These are phyloP conservation scores for Cepaea nemoralis DNA, from an alignment of 1,140 invertebrate species.

Conservation along the genomic window DNA sequence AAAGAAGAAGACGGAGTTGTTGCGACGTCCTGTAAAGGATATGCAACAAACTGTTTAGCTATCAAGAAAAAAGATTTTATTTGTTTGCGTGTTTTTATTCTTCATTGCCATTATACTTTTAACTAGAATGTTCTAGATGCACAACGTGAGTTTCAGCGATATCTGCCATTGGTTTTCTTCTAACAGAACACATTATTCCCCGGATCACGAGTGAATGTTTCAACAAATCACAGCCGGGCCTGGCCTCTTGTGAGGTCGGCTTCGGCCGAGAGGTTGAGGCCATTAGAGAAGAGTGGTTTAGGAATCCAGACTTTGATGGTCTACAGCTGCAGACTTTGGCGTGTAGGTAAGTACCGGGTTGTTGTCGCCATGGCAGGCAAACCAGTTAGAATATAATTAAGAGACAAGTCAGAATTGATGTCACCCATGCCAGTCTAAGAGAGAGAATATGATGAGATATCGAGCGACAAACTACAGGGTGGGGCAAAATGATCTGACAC, in stretches of 20 bases:
- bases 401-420: too few species aligned
- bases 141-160: too few species aligned
- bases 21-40: too few species aligned
- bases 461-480: too few species aligned
- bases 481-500: too few species aligned
- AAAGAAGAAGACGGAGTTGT: too few species aligned
- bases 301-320: constrained; percentile 19
- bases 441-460: too few species aligned
- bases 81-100: not conserved
- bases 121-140: not conserved
- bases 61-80: not conserved
- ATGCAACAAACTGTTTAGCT: too few species aligned
- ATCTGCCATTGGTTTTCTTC: not conserved
- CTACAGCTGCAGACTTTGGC: constrained; percentile 26
- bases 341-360: constrained; percentile 14
- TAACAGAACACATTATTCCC: not conserved
- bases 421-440: too few species aligned
- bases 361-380: not conserved
- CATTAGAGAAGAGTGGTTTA: constrained; percentile 21
- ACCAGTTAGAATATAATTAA: too few species aligned
- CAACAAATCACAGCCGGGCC: constrained; percentile 11
- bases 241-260: constrained; percentile 16
- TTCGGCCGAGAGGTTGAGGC: constrained; percentile 12
- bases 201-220: constrained; percentile 15
- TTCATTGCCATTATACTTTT: not conserved